These are phyloP conservation scores for Pelusios castaneus DNA, from an alignment of 2,113 vertebrate genomes.

Conservation along the genomic window DNA sequence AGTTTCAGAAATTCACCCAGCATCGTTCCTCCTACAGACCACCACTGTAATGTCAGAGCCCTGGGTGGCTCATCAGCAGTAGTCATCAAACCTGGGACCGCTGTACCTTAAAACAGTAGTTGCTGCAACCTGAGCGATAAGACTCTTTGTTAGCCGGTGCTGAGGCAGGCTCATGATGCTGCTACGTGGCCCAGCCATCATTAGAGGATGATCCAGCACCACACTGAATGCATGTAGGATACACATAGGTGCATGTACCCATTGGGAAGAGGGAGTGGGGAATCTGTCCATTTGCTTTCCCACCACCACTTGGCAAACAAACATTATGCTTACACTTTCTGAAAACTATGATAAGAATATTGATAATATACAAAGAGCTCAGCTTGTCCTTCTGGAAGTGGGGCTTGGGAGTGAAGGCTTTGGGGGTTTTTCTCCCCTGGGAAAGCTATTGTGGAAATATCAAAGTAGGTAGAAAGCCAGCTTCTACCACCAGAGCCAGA, in stretches of 20 bases:
- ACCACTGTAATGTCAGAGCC: background rate
- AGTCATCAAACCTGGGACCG: background rate
- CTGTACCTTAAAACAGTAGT: background rate
- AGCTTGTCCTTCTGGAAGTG: too few species aligned
- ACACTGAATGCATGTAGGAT: rapidly evolving
- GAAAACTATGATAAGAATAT: background rate
- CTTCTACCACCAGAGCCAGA: too few species aligned
- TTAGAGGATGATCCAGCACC: background rate
- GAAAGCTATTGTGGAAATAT: background rate
- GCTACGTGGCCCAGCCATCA: background rate
- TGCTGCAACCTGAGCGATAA: background rate
- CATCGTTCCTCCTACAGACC: background rate
- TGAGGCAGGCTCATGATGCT: background rate
- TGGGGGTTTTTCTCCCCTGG: background rate
- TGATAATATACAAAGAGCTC: background rate
- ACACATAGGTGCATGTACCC: too few species aligned
- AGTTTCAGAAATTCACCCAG: background rate
- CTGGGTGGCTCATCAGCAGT: background rate
- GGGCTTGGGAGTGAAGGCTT: background rate
- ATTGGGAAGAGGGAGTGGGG: background rate
- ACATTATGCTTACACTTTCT: background rate
- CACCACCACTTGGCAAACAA: constrained; percentile 1
- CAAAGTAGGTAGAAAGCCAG: background rate
- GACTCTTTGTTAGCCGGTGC: rapidly evolving
- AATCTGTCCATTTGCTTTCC: background rate